These are phyloP conservation scores for Mythimna vitellina DNA, from an alignment of 2,888 invertebrate genomes.

Conservation along the genomic window DNA sequence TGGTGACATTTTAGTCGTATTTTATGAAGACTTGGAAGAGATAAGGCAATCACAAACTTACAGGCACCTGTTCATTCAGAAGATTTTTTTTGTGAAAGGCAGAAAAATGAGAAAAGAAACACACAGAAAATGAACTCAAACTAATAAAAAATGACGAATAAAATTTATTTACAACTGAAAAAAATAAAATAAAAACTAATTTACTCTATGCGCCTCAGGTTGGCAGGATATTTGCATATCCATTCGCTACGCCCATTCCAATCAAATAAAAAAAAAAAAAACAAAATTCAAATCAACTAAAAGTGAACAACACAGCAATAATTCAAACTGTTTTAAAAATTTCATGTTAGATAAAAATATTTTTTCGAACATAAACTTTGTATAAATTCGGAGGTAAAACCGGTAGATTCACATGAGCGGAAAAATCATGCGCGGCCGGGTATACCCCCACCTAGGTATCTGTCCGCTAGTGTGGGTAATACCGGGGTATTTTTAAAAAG, in stretches of 20 bases:
- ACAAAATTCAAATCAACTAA: slow-evolving; percentile 33
- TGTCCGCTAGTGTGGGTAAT: slow-evolving; percentile 39
- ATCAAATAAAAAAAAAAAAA: slow-evolving; percentile 9
- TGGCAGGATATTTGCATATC: not conserved
- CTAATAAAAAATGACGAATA: not conserved
- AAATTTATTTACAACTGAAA: not conserved
- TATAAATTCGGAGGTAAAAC: slow-evolving; percentile 53
- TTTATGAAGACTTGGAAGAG: not conserved
- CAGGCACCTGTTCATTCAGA: not conserved
- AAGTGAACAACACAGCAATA: slow-evolving; percentile 33
- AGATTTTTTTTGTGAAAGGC: not conserved
- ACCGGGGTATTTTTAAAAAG: slow-evolving; percentile 64
- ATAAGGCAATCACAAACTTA: not conserved
- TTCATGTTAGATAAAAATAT: slow-evolving; percentile 64
- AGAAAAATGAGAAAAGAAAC: not conserved
- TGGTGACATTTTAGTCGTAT: not conserved
- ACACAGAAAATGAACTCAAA: too few species aligned
- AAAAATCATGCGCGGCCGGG: slow-evolving; percentile 68
- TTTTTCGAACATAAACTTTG: slow-evolving; percentile 64
- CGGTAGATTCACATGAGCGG: slow-evolving; percentile 61
- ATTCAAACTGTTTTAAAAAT: slow-evolving; percentile 57
- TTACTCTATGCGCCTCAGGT: not conserved
- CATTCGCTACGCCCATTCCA: slow-evolving; percentile 8
- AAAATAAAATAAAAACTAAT: not conserved
- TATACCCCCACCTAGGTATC: slow-evolving; percentile 46